Conservation (phyloP, 2,113 vertebrate genomes). For the Sinosuthora webbiana region DNA sequence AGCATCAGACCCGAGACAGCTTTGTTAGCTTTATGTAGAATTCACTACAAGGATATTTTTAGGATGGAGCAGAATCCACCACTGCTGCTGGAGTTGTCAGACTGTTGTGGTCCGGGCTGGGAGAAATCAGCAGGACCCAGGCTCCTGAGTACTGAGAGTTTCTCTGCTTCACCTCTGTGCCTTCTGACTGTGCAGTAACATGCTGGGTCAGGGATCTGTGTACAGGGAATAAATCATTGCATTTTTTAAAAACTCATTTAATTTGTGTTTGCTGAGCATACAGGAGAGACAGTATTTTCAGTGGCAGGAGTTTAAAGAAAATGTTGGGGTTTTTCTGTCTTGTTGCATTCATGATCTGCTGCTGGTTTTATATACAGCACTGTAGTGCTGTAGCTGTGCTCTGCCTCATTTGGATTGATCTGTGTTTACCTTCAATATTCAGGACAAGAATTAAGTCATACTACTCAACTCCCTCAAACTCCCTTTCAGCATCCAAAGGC, state of each 20-base stretch:
- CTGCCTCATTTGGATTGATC: not conserved
- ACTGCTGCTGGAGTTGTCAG: not conserved
- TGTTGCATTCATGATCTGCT: accelerated
- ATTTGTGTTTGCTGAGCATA: not conserved
- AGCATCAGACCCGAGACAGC: not conserved
- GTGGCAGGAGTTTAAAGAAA: not conserved
- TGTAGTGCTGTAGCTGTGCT: not conserved
- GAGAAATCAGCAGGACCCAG: not conserved
- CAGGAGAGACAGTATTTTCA: not conserved
- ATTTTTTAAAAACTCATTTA: accelerated
- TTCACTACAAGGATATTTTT: not conserved
- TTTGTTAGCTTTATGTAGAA: not conserved
- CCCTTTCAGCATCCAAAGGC: constrained; percentile 16
- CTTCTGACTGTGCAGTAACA: not conserved
- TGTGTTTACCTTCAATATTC: constrained; percentile 14
- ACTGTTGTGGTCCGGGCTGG: not conserved
- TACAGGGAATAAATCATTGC: not conserved
- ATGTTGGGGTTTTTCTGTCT: not conserved
- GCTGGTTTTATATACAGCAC: not conserved
- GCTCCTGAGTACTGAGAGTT: not conserved
- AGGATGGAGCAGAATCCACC: not conserved
- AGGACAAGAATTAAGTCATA: not conserved
- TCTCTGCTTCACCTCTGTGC: not conserved
- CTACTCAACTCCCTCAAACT: not conserved
- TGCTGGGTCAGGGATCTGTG: not conserved